phyloP scores from a whole-genome alignment of 2,888 invertebrate genomes.

The Philereme transversata region DNA sequence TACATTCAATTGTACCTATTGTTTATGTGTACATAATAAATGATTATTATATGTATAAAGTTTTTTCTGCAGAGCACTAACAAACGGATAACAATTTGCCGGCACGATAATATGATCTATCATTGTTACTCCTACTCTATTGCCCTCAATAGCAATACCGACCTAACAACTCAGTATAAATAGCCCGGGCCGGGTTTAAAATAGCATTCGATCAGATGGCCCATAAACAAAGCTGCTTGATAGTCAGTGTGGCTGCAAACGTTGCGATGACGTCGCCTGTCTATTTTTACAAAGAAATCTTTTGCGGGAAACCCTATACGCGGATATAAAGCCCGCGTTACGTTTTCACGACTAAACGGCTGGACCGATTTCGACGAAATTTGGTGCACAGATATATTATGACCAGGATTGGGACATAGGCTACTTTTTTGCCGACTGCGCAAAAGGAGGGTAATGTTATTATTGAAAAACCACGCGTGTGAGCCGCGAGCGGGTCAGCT shows the following conservation, averaged over 20 bases:
- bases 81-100: no score
- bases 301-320: conserved; percentile 69
- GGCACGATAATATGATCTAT: background rate
- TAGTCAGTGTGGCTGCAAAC: conserved; percentile 68
- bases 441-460: no score
- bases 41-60: no score
- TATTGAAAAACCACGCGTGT: no score
- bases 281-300: conserved; percentile 53
- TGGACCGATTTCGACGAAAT: no score
- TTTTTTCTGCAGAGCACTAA: no score
- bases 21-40: no score
- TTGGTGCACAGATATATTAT: no score
- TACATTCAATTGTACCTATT: no score
- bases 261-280: conserved; percentile 62
- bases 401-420: no score
- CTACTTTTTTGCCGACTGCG: no score
- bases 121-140: conserved; percentile 25
- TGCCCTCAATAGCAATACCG: conserved; percentile 35
- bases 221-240: conserved; percentile 70
- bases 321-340: conserved; percentile 4
- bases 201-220: conserved; percentile 62
- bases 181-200: conserved; percentile 45
- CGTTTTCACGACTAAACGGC: background rate
- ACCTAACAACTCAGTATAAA: conserved; percentile 47
- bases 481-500: no score